A percentile compares a stretch with the other conserved stretches of the same genome.
phyloP scores from a whole-genome alignment of 2,797 vertebrate genomes.

The Gephyroberyx darwinii region DNA sequence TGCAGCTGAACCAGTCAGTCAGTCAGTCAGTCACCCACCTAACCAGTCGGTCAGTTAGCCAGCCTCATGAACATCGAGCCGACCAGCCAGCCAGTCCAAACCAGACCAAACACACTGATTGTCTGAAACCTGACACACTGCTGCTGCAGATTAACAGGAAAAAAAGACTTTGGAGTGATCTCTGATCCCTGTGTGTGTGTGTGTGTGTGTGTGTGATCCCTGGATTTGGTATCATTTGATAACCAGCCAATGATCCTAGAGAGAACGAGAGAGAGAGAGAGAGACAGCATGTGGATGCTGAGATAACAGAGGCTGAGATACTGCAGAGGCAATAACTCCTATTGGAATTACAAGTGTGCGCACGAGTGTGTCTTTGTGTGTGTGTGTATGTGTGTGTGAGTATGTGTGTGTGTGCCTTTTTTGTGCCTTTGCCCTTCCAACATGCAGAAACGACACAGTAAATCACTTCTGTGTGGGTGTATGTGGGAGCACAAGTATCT shows the following conservation, averaged over 20 bases:
- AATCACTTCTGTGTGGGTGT: not conserved
- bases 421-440: not conserved
- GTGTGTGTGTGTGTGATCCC: slow-evolving; percentile 10
- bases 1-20: slow-evolving; percentile 1
- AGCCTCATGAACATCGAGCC: slow-evolving; percentile 5
- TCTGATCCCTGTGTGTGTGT: slow-evolving; percentile 33
- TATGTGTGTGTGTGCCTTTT: not conserved
- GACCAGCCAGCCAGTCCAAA: slow-evolving; percentile 26
- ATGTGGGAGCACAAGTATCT: not conserved
- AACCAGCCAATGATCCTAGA: slow-evolving; percentile 46
- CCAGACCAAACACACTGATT: slow-evolving; percentile 25
- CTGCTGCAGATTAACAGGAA: slow-evolving; percentile 60
- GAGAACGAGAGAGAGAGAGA: slow-evolving; percentile 2
- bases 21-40: not conserved
- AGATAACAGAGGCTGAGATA: slow-evolving; percentile 57
- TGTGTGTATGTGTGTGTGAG: slow-evolving; percentile 5
- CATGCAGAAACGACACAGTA: not conserved
- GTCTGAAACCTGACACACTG: slow-evolving; percentile 38
- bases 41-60: not conserved
- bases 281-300: slow-evolving; percentile 57
- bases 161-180: slow-evolving; percentile 17
- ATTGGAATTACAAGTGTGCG: slow-evolving; percentile 42
- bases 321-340: slow-evolving; percentile 36
- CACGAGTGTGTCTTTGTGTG: slow-evolving; percentile 18
- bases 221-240: slow-evolving; percentile 54